A percentile compares a stretch with the other conserved stretches of the same genome.
phyloP scores from a whole-genome alignment of 2,888 invertebrate species.

The Nemurella pictetii region DNA sequence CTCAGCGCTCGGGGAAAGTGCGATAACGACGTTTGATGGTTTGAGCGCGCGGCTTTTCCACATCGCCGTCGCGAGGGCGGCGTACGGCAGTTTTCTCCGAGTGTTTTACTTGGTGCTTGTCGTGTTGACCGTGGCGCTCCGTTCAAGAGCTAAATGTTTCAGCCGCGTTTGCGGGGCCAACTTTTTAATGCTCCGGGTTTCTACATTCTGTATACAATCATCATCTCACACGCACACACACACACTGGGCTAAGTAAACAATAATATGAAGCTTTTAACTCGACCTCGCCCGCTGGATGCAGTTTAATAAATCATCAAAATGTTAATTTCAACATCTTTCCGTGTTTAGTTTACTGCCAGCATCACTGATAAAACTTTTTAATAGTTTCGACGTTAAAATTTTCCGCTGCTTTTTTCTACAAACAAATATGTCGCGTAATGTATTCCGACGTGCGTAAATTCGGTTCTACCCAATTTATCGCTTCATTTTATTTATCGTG shows the following conservation, averaged over 20 bases:
- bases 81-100: not conserved
- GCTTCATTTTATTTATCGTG: constrained; percentile 21
- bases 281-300: not conserved
- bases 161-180: not conserved
- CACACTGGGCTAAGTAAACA: not conserved
- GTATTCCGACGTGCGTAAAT: not conserved
- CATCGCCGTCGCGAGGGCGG: not conserved
- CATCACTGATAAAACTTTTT: not conserved
- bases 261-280: not conserved
- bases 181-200: not conserved
- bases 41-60: not conserved
- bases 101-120: not conserved
- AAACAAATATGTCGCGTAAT: constrained; percentile 11
- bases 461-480: constrained; percentile 1
- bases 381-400: not conserved
- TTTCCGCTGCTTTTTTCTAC: not conserved
- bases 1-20: not conserved
- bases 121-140: not conserved
- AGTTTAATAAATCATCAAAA: not conserved
- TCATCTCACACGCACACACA: not conserved
- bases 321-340: not conserved
- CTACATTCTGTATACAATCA: not conserved
- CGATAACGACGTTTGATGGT: not conserved
- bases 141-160: not conserved
- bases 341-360: not conserved